A percentile compares a stretch with the other conserved stretches of the same genome.
phyloP scores from a whole-genome alignment of 1,140 invertebrate genomes.

The Coelopa frigida region DNA sequence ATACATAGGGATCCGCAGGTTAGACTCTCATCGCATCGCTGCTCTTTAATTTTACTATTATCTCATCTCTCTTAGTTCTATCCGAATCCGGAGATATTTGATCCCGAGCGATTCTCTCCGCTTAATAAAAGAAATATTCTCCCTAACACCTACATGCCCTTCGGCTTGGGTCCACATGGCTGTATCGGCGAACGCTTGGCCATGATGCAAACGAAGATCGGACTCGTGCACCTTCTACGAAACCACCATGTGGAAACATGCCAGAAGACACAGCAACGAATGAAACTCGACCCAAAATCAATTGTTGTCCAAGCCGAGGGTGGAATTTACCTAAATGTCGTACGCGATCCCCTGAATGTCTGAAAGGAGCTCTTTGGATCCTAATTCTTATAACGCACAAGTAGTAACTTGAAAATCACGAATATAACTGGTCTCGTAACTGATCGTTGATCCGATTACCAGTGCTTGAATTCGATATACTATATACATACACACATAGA shows the following conservation, averaged over 20 bases:
- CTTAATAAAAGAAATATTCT: conserved; percentile 43
- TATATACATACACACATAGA: too few species aligned
- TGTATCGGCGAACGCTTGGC: conserved; percentile 59
- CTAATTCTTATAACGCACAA: too few species aligned
- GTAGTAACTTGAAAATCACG: too few species aligned
- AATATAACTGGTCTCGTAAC: too few species aligned
- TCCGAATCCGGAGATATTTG: conserved; percentile 58
- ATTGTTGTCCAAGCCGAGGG: conserved; percentile 33
- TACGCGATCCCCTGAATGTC: conserved; percentile 33
- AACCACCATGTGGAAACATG: conserved; percentile 31
- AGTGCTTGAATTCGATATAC: too few species aligned
- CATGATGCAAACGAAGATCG: conserved; percentile 33
- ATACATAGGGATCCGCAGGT: conserved; percentile 40
- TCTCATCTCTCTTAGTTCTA: conserved; percentile 53
- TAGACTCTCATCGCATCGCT: neutral
- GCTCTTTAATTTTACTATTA: conserved; percentile 16
- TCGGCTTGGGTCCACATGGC: conserved; percentile 67
- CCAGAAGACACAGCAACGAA: conserved; percentile 23
- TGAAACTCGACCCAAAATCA: conserved; percentile 32
- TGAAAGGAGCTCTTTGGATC: too few species aligned
- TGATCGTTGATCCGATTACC: too few species aligned
- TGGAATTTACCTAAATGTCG: conserved; percentile 28
- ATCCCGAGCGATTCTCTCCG: conserved; percentile 57
- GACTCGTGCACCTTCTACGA: conserved; percentile 30
- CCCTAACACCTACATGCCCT: conserved; percentile 62